Evolutionary conservation across 2,113 vertebrate species (phyloP), one percentile per base, ranked within the genome.

Genomic region (Trogon surrucura): DNA sequence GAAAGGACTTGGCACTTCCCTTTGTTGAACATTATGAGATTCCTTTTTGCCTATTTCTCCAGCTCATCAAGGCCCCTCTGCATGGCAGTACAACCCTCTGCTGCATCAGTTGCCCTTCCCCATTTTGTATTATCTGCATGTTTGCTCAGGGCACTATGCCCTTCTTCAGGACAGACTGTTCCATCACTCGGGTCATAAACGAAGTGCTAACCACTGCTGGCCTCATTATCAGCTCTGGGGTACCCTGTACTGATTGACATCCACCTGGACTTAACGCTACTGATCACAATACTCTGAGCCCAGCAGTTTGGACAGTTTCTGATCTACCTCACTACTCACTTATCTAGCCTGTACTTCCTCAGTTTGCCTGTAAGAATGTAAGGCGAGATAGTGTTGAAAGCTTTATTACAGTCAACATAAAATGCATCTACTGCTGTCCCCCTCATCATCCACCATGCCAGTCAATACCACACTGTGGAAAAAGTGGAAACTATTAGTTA

Each of bases 241-340:
- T 48, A 50, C 9, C 44, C 15, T 23, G 9, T 45, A 11, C 7
- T 22, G 20, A 34, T 8, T 53, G 36, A 61, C 10, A 16, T 6
- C 4, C 10, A 75, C 18, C 3, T n/a, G 25, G 29, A 38, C 16
- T 51, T 60, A 5, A 3, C 44, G 27, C 20, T 41, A 61, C 2
- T 4, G 34, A 65, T 23, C 32, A 53, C 29, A 66, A n/a, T 4
- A 3, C 13, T 23, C 32, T 53, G 6, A 62, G 25, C 4, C 13
- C 16, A 60, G 51, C 29, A 74, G 25, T 2, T 27, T 12, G 18
- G 27, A 3, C 0, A 0, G 21, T 54, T 67, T 62, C 44, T 80
- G 29, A 6, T 61, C 57, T 41, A 38, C 10, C 8, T 61, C 53
- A 45, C 25, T 30, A 34, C 5, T 14, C 26, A 16, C 12, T 32